Conservation (phyloP, 2,888 invertebrate species). For the Drosophila quasianomalipes region DNA sequence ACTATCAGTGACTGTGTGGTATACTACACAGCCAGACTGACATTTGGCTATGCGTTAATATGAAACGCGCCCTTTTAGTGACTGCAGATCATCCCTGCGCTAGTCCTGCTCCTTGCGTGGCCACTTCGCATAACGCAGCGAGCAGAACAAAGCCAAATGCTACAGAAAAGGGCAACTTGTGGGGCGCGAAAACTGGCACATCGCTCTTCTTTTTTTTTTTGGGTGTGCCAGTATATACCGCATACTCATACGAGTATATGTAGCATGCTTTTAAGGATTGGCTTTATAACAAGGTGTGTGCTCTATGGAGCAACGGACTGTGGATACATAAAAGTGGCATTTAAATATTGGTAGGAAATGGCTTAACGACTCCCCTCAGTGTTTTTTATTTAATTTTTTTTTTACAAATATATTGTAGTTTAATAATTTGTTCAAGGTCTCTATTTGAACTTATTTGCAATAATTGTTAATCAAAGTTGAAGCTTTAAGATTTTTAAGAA, state of each 20-base stretch:
- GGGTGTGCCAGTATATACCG: constrained; percentile 47
- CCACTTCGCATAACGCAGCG: constrained; percentile 56
- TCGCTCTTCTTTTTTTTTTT: constrained; percentile 27
- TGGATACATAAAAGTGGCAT: constrained; percentile 48
- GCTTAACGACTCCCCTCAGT: constrained; percentile 9
- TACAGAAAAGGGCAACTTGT: constrained; percentile 53
- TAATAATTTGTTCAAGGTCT: constrained; percentile 1
- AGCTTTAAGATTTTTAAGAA: background rate
- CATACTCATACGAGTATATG: constrained; percentile 1
- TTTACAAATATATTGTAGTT: constrained; percentile 6
- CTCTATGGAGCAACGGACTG: constrained; percentile 46
- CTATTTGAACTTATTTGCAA: background rate
- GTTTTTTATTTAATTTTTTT: background rate
- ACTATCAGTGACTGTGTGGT: constrained; percentile 12
- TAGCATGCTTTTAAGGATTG: constrained; percentile 72
- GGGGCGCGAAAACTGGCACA: constrained; percentile 73
- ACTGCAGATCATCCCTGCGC: constrained; percentile 73
- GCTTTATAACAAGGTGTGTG: constrained; percentile 73
- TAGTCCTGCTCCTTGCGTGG: constrained; percentile 56
- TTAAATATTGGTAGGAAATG: constrained; percentile 49
- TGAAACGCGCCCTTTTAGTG: constrained; percentile 82
- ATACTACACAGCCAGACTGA: constrained; percentile 41
- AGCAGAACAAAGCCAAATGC: constrained; percentile 33
- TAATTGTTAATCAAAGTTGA: background rate
- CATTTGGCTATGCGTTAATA: constrained; percentile 63